A percentile compares a stretch with the other conserved stretches of the same genome.
Evolutionary conservation across 2,888 invertebrate genomes (phyloP).

Genomic region (Spilarctia lutea): DNA sequence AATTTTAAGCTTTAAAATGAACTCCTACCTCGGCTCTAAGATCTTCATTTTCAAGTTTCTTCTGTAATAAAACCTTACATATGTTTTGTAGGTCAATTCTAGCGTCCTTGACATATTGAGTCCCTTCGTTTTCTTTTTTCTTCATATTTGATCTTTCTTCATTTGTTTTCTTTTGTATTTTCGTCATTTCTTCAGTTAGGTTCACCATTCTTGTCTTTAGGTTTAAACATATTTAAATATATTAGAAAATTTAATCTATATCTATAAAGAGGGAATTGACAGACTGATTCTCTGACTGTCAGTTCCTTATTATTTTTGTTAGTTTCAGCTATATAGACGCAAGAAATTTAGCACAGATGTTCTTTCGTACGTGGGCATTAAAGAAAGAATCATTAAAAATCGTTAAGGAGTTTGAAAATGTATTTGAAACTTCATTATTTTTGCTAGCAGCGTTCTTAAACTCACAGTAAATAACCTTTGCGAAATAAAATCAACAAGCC

Average conservation of each 20-base stretch:
- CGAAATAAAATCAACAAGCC: too few species aligned
- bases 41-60: conserved; percentile 76
- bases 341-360: too few species aligned
- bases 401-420: too few species aligned
- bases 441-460: too few species aligned
- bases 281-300: too few species aligned
- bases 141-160: conserved; percentile 58
- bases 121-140: conserved; percentile 69
- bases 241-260: neutral
- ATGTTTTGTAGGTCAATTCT: conserved; percentile 73
- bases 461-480: too few species aligned
- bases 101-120: conserved; percentile 65
- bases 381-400: too few species aligned
- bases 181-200: conserved; percentile 54
- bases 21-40: conserved; percentile 67
- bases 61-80: conserved; percentile 68
- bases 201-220: conserved; percentile 59
- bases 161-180: conserved; percentile 49
- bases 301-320: too few species aligned
- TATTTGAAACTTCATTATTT: too few species aligned
- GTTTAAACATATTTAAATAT: conserved; percentile 15
- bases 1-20: neutral
- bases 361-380: too few species aligned
- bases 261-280: too few species aligned
- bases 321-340: too few species aligned